These are phyloP conservation scores for Archilochus colubris DNA, from an alignment of 2,113 vertebrate species.

Conservation along the genomic window DNA sequence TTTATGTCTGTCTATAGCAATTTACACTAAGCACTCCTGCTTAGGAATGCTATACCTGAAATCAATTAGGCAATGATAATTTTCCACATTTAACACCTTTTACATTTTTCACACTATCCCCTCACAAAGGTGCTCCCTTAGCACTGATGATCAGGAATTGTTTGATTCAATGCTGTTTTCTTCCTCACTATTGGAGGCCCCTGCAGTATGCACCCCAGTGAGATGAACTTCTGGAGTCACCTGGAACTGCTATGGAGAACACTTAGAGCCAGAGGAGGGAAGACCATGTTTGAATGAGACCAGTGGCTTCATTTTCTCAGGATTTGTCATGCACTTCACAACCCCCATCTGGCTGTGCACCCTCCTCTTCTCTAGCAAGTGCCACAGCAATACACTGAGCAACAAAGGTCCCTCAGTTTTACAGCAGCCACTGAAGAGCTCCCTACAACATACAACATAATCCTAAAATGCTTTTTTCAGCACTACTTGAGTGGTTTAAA, in stretches of 20 bases:
- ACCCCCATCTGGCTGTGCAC: neutral
- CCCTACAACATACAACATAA: neutral
- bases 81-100: neutral
- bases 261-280: neutral
- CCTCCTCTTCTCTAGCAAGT: neutral
- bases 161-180: neutral
- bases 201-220: neutral
- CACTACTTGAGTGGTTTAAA: neutral
- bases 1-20: neutral
- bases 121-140: neutral
- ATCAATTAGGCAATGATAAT: neutral
- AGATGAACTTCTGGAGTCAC: neutral
- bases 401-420: neutral
- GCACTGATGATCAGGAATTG: neutral
- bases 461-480: neutral
- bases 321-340: neutral
- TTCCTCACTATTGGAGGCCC: neutral
- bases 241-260: neutral
- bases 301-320: neutral
- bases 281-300: neutral
- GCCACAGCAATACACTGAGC: neutral
- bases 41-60: neutral
- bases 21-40: neutral
- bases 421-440: neutral
- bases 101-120: neutral